These are phyloP conservation scores for Alectura lathami DNA, from an alignment of 2,113 vertebrate genomes.

Conservation along the genomic window DNA sequence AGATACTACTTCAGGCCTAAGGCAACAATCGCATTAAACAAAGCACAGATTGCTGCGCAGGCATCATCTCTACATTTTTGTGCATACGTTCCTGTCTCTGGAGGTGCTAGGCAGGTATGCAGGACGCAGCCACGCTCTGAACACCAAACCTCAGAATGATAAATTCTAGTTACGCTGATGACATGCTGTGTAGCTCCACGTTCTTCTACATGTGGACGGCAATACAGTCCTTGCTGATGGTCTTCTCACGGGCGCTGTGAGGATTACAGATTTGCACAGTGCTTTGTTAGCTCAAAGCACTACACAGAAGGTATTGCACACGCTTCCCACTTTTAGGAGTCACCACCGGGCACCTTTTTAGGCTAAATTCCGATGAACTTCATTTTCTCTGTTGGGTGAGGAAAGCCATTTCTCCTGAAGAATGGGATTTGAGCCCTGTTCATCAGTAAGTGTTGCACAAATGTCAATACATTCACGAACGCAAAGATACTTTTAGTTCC, in stretches of 20 bases:
- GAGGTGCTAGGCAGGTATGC: fast-evolving
- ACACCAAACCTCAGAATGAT: background rate
- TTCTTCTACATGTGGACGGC: background rate
- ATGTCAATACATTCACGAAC: background rate
- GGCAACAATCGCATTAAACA: background rate
- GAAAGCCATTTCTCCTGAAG: background rate
- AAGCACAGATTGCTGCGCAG: background rate
- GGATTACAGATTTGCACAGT: background rate
- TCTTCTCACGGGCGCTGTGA: background rate
- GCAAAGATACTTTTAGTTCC: background rate
- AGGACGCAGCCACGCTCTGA: background rate
- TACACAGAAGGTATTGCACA: background rate
- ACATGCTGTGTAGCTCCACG: background rate
- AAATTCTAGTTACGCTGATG: background rate
- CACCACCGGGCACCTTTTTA: background rate
- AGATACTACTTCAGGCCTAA: background rate
- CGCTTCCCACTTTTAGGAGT: background rate
- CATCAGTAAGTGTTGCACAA: background rate
- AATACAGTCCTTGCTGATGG: background rate
- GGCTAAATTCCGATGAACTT: background rate
- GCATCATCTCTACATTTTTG: background rate
- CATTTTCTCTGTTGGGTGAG: background rate
- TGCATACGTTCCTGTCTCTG: background rate
- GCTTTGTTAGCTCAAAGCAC: background rate
- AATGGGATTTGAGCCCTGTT: background rate